phyloP scores from a whole-genome alignment of 2,797 vertebrate species.

The Merluccius polli region DNA sequence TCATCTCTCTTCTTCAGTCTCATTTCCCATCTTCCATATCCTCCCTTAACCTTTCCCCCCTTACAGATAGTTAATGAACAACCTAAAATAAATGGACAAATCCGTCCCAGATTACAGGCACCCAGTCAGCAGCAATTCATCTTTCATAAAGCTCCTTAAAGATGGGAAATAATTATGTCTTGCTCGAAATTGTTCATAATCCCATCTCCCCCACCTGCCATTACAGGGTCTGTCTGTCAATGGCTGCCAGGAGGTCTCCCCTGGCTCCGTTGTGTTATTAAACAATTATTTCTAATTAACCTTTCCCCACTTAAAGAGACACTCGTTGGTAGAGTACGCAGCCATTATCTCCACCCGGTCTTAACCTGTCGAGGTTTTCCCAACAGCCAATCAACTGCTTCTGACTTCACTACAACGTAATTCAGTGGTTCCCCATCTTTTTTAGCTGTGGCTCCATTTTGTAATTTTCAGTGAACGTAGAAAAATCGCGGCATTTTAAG shows the following conservation, averaged over 20 bases:
- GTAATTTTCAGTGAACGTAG: no score
- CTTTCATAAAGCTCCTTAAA: slow-evolving; percentile 40
- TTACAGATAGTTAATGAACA: slow-evolving; percentile 27
- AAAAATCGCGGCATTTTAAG: no score
- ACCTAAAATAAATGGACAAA: slow-evolving; percentile 44
- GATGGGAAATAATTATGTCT: slow-evolving; percentile 40
- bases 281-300: slow-evolving; percentile 64
- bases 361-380: not conserved
- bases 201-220: slow-evolving; percentile 42
- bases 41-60: not conserved
- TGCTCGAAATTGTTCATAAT: slow-evolving; percentile 39
- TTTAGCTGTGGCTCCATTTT: slow-evolving; percentile 32
- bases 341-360: slow-evolving; percentile 14
- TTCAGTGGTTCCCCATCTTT: slow-evolving; percentile 17
- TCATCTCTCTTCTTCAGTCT: not conserved
- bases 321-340: slow-evolving; percentile 13
- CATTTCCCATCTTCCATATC: not conserved
- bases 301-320: slow-evolving; percentile 37
- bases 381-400: slow-evolving; percentile 20
- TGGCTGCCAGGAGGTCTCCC: slow-evolving; percentile 47
- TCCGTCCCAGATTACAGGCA: slow-evolving; percentile 35
- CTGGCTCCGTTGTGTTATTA: slow-evolving; percentile 53
- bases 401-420: slow-evolving; percentile 36
- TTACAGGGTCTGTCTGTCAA: slow-evolving; percentile 45
- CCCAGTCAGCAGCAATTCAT: slow-evolving; percentile 46